Evolutionary conservation across 2,797 vertebrate genomes (phyloP).

Genomic region (Typhlichthys subterraneus): DNA sequence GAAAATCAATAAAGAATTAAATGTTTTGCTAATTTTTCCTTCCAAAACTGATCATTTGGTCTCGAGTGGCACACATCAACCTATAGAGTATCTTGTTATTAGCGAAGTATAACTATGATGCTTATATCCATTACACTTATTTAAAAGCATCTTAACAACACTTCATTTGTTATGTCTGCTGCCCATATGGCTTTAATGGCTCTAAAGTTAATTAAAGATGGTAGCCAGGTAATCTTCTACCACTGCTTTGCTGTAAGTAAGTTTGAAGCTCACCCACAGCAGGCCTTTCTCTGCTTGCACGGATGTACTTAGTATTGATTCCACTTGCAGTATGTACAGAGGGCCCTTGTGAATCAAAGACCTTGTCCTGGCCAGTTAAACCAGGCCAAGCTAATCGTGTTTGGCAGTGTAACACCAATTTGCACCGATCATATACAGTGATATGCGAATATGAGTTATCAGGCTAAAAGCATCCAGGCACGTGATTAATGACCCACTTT

Average conservation of each 20-base stretch:
- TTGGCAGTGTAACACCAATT: conserved; percentile 44
- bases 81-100: not conserved
- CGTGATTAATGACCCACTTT: conserved; percentile 19
- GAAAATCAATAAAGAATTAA: not conserved
- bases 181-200: conserved; percentile 45
- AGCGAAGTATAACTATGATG: no score
- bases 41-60: not conserved
- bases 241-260: conserved; percentile 61
- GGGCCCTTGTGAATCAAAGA: conserved; percentile 50
- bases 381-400: conserved; percentile 40
- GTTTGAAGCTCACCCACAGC: conserved; percentile 27
- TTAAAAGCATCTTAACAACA: conserved; percentile 46
- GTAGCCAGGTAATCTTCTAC: conserved; percentile 43
- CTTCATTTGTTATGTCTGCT: conserved; percentile 47
- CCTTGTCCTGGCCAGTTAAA: conserved; percentile 36
- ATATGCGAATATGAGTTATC: conserved; percentile 27
- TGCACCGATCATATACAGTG: conserved; percentile 18
- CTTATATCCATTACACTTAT: conserved; percentile 29
- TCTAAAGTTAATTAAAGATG: conserved; percentile 62
- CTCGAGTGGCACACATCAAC: conserved; percentile 4
- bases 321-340: conserved; percentile 59
- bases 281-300: conserved; percentile 34
- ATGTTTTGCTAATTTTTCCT: not conserved
- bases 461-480: conserved; percentile 13
- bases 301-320: conserved; percentile 67